phyloP scores from a whole-genome alignment of 2,113 vertebrate species.

The Zosterops lateralis region DNA sequence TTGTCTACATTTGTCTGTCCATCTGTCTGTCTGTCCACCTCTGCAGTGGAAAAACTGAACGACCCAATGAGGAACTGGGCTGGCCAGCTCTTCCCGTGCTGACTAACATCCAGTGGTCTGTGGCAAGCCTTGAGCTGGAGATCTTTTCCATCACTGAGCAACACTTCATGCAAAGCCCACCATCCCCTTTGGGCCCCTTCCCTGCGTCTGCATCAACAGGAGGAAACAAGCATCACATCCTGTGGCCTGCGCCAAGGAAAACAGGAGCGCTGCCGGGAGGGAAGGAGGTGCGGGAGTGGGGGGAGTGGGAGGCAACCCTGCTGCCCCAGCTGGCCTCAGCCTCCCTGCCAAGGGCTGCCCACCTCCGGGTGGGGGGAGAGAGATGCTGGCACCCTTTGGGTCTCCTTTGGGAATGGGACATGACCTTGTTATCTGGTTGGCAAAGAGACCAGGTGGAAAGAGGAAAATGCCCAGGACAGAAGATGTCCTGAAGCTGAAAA shows the following conservation, averaged over 20 bases:
- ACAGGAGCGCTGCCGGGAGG: neutral
- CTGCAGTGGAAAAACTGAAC: slow-evolving; percentile 15
- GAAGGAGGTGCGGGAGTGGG: neutral
- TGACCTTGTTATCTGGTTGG: neutral
- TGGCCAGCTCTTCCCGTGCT: neutral
- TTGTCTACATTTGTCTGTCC: neutral
- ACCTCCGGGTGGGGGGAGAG: neutral
- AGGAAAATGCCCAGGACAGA: neutral
- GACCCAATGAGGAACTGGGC: neutral
- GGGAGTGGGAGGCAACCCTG: neutral
- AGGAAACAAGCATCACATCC: slow-evolving; percentile 45
- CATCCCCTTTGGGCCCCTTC: slow-evolving; percentile 32
- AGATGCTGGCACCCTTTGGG: neutral
- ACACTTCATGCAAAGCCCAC: neutral
- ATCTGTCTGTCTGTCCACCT: neutral
- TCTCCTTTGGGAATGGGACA: neutral
- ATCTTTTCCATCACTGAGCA: neutral
- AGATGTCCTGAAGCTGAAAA: neutral
- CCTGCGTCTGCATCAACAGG: slow-evolving; percentile 2
- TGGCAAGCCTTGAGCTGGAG: neutral
- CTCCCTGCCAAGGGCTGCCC: neutral
- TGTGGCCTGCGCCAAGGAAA: slow-evolving; percentile 37
- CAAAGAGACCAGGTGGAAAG: neutral
- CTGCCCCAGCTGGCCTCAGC: neutral
- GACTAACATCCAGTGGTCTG: slow-evolving; percentile 13